A percentile compares a stretch with the other conserved stretches of the same genome.
These are phyloP conservation scores for Albula goreensis DNA, from an alignment of 2,113 vertebrate species.

Conservation along the genomic window DNA sequence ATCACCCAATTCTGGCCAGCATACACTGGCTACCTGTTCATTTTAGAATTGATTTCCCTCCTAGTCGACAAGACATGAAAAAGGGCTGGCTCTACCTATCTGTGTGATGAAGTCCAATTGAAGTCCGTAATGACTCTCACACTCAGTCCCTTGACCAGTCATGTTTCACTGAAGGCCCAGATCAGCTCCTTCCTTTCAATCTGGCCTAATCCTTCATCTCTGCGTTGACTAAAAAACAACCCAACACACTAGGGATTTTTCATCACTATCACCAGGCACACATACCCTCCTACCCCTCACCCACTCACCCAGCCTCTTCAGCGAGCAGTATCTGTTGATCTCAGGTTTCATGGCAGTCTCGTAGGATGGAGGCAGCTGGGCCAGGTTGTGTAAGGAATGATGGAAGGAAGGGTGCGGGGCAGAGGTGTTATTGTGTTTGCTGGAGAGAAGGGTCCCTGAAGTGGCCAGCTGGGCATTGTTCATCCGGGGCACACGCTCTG, in stretches of 20 bases:
- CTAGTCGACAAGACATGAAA: no score
- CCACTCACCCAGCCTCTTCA: constrained; percentile 85
- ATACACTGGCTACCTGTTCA: no score
- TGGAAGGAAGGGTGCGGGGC: constrained; percentile 80
- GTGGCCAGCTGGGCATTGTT: constrained; percentile 78
- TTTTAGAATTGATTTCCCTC: no score
- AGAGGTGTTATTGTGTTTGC: constrained; percentile 81
- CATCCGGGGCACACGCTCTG: constrained; percentile 75
- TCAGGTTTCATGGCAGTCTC: constrained; percentile 86
- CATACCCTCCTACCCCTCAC: background rate
- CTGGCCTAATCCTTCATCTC: background rate
- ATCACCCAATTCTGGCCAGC: no score
- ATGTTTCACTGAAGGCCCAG: background rate
- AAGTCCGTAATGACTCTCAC: no score
- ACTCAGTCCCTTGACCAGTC: background rate
- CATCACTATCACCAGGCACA: background rate
- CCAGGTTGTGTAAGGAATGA: constrained; percentile 89
- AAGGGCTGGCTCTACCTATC: no score
- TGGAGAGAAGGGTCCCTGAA: constrained; percentile 75
- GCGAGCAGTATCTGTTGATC: constrained; percentile 87
- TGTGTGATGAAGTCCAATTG: no score
- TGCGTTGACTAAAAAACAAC: background rate
- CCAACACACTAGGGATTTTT: background rate
- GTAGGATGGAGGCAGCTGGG: constrained; percentile 88
- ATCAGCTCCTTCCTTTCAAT: background rate